Conservation (phyloP, 2,113 vertebrate species). For the Lagenorhynchus albirostris region DNA sequence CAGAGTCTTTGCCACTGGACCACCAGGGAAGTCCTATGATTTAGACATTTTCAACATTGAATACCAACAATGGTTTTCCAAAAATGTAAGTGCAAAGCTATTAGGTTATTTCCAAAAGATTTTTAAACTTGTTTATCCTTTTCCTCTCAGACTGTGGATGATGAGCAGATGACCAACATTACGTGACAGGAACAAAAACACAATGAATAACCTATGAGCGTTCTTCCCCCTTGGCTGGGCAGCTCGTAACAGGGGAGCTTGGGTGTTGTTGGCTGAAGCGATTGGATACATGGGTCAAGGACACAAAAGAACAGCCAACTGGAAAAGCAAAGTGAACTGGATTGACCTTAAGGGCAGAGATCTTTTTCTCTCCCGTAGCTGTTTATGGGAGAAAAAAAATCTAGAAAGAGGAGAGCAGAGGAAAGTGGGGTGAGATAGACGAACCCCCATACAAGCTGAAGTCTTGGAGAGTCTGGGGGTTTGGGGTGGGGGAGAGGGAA, state of each 20-base stretch:
- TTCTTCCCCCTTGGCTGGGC: not conserved
- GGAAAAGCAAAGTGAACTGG: not conserved
- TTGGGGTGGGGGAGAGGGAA: not conserved
- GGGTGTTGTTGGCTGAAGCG: not conserved
- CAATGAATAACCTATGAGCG: not conserved
- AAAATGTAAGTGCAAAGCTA: not conserved
- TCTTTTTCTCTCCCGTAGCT: too few species aligned
- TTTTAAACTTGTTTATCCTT: not conserved
- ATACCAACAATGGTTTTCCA: not conserved
- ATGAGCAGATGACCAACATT: not conserved
- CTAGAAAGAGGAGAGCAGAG: not conserved
- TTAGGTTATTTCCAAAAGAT: not conserved
- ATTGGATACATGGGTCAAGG: not conserved
- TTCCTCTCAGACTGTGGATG: not conserved
- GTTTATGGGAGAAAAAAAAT: not conserved
- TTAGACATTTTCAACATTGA: not conserved
- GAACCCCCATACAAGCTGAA: fast-evolving
- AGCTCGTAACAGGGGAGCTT: fast-evolving
- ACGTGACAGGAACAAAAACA: not conserved
- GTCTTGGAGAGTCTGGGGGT: not conserved
- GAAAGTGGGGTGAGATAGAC: not conserved
- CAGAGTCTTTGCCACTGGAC: too few species aligned
- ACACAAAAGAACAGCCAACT: not conserved
- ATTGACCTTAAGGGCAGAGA: not conserved
- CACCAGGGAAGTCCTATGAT: not conserved